These are phyloP conservation scores for Lepisosteus osseus DNA, from an alignment of 2,113 vertebrate genomes.

Conservation along the genomic window DNA sequence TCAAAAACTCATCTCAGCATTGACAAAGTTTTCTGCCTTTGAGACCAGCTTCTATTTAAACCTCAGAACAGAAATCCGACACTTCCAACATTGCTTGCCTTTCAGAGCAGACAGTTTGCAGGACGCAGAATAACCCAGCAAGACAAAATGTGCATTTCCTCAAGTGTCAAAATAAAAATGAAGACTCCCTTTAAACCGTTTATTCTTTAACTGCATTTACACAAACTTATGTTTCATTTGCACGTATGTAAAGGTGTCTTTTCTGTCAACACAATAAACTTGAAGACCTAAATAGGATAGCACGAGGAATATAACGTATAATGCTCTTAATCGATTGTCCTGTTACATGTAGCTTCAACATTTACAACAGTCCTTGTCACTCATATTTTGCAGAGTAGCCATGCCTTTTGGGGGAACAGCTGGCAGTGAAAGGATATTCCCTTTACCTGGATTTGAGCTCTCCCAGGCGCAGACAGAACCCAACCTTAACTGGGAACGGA, in stretches of 20 bases:
- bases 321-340: no score
- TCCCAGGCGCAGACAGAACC: constrained; percentile 56
- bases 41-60: constrained; percentile 55
- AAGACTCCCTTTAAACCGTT: no score
- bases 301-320: no score
- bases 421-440: constrained; percentile 55
- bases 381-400: constrained; percentile 65
- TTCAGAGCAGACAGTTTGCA: constrained; percentile 39
- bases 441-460: constrained; percentile 53
- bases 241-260: constrained; percentile 16
- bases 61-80: constrained; percentile 43
- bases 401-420: constrained; percentile 73
- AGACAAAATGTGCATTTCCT: constrained; percentile 32
- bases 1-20: background rate
- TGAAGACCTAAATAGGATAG: no score
- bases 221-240: constrained; percentile 31
- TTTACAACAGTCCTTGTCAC: background rate
- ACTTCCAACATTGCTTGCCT: constrained; percentile 24
- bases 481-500: constrained; percentile 54
- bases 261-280: background rate
- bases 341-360: background rate
- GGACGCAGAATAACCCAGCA: constrained; percentile 34
- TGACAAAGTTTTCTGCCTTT: constrained; percentile 24
- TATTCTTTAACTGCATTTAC: no score
- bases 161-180: background rate